These are phyloP conservation scores for Lasiurus cinereus DNA, from an alignment of 2,113 vertebrate species.

Conservation along the genomic window DNA sequence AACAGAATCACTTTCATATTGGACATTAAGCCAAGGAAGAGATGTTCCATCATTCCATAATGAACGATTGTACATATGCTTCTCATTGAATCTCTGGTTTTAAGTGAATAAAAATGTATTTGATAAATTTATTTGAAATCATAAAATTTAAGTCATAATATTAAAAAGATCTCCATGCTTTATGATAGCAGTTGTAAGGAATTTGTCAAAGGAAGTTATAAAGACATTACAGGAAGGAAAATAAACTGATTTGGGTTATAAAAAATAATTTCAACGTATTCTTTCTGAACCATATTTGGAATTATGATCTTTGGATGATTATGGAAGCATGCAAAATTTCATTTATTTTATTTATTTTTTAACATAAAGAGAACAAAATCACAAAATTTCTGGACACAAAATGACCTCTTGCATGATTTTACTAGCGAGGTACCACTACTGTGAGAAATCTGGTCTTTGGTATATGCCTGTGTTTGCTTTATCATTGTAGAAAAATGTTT, in stretches of 20 bases:
- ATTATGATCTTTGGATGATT: background rate
- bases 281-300: background rate
- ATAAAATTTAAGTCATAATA: background rate
- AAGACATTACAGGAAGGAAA: background rate
- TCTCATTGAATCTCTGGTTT: background rate
- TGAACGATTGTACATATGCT: background rate
- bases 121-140: background rate
- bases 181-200: background rate
- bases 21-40: background rate
- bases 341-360: background rate
- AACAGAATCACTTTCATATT: slow-evolving; percentile 36
- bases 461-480: background rate
- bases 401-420: background rate
- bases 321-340: background rate
- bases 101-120: slow-evolving; percentile 3
- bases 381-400: background rate
- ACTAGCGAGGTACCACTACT: background rate
- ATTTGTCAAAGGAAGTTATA: background rate
- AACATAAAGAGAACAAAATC: background rate
- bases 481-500: background rate
- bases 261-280: background rate
- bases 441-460: background rate
- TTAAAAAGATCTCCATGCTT: background rate
- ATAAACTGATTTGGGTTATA: background rate
- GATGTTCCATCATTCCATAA: background rate